Conservation (phyloP, 2,113 vertebrate species). For the Podarcis muralis region DNA sequence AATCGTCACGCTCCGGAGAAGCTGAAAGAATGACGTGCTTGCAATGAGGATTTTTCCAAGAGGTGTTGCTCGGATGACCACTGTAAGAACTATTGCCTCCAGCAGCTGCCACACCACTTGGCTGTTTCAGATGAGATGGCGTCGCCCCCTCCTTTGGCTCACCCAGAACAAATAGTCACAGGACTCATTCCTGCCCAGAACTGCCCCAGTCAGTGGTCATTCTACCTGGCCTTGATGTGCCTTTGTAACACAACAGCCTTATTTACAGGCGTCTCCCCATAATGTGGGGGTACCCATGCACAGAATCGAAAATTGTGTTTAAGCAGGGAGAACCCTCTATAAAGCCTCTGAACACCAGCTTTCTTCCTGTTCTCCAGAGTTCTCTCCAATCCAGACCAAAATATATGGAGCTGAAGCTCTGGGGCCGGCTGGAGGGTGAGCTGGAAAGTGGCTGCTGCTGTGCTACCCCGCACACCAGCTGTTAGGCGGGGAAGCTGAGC, state of each 20-base stretch:
- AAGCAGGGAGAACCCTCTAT: too few relatives aligned
- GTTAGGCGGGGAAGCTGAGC: too few relatives aligned
- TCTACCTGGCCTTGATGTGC: neutral
- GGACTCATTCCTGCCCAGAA: neutral
- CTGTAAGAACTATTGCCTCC: neutral
- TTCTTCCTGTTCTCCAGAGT: too few relatives aligned
- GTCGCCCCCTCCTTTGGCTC: neutral
- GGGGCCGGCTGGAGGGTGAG: too few relatives aligned
- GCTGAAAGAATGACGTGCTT: neutral
- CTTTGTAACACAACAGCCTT: neutral
- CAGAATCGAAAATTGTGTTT: too few relatives aligned
- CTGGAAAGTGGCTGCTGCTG: too few relatives aligned
- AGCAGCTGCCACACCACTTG: neutral
- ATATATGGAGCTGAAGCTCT: too few relatives aligned
- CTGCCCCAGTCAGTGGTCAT: neutral
- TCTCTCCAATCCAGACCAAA: too few relatives aligned
- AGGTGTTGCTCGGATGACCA: neutral
- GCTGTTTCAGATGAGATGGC: neutral
- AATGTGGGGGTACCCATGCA: too few relatives aligned
- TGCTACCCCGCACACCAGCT: too few relatives aligned
- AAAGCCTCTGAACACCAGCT: too few relatives aligned
- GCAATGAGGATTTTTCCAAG: neutral
- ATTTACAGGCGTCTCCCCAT: too few relatives aligned
- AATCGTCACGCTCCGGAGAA: neutral
- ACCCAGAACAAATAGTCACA: neutral